Percentiles rank a stretch among this genome's conserved stretches.
phyloP scores from a whole-genome alignment of 2,888 invertebrate species.

The Pheosia tremula region DNA sequence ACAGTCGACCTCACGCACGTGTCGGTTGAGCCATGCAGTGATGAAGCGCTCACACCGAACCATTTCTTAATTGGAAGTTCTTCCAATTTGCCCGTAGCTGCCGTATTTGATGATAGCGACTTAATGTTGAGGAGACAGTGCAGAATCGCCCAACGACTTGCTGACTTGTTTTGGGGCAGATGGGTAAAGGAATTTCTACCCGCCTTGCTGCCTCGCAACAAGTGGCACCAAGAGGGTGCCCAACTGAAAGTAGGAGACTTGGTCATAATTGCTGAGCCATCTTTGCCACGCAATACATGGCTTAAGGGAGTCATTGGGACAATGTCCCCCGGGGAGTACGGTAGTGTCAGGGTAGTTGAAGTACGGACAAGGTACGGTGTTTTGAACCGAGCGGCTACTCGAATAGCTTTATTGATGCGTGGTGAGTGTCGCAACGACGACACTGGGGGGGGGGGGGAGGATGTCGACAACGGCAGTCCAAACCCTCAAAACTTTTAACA shows the following conservation, averaged over 20 bases:
- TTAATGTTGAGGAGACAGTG: neutral
- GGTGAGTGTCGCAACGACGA: neutral
- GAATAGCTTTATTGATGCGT: constrained; percentile 2
- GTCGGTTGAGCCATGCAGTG: too few relatives aligned
- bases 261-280: neutral
- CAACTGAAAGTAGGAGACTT: neutral
- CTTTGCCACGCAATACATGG: constrained; percentile 8
- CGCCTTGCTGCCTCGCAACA: neutral
- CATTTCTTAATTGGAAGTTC: too few relatives aligned
- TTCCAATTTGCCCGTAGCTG: too few relatives aligned
- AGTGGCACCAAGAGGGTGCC: neutral
- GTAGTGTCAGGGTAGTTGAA: constrained; percentile 8
- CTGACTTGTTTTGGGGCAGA: neutral
- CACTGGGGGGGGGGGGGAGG: neutral
- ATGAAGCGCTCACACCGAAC: too few relatives aligned
- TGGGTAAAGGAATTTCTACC: neutral
- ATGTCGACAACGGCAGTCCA: too few relatives aligned
- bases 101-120: too few relatives aligned
- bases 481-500: too few relatives aligned
- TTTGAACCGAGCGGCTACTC: constrained; percentile 4
- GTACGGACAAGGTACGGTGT: constrained; percentile 5
- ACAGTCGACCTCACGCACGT: too few relatives aligned
- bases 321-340: constrained; percentile 1
- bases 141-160: neutral
- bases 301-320: neutral